Evolutionary conservation across 2,797 vertebrate species (phyloP), one percentile per base, ranked within the genome.

Genomic region (Holocentrus rufus): DNA sequence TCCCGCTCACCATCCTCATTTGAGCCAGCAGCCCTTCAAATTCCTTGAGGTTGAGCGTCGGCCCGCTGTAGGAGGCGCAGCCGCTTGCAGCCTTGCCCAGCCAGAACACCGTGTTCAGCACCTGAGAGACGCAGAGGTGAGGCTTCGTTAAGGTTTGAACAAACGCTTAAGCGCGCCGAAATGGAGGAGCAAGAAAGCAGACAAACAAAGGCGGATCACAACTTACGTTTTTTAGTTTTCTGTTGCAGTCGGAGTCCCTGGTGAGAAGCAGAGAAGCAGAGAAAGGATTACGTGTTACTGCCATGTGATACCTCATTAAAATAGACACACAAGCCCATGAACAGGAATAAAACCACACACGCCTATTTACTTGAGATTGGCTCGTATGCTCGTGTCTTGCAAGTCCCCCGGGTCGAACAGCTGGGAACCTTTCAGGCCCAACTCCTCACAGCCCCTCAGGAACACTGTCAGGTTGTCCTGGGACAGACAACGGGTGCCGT

Each of bases 31-130:
- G 93, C 54, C 95, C 97, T 91, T 99, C 98, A 74, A 99, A 99
- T 84, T 97, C 96, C 87, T 96, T 98, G 84, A 99, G 93, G 90
- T 98, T 95, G 72, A 99, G 93, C 0, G 94, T 95, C 0, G 95
- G 95, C 46, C 98, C 98, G 1, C 90, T 95, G 59, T 95, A 99
- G 1, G 95, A 94, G 0, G 95, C 77, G 23, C 94, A 96, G 90
- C 93, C 92, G 72, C 95, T 95, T 60, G 96, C 97, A 3, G 95
- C 94, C 88, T 97, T 99, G 42, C 97, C 98, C 63, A 99, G 94
- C 98, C 98, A 99, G 89, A 98, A 99, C 86, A 99, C 94, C 56
- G 98, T 99, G 85, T 98, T 96, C 91, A 99, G 91, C 61, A 99
- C 97, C 98, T 99, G 90, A 22, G 71, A 77, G 66, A 61, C 74